Percentiles rank a stretch among this genome's conserved stretches.
Evolutionary conservation across 2,113 vertebrate species (phyloP).

Genomic region (Callopanchax toddi): DNA sequence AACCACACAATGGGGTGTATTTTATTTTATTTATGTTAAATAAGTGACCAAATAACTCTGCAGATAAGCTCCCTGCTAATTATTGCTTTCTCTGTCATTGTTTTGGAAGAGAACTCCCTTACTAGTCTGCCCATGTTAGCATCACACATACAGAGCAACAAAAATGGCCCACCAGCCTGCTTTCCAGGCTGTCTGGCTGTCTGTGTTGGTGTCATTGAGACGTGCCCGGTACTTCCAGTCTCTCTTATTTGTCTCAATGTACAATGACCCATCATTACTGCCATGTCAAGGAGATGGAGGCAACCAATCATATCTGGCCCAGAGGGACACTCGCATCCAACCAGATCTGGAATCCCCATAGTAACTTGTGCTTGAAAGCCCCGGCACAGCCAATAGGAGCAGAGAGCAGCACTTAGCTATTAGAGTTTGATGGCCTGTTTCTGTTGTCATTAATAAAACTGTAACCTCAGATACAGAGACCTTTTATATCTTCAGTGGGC

Average conservation of each 20-base stretch:
- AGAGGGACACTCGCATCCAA: constrained; percentile 54
- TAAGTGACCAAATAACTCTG: neutral
- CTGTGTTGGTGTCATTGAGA: constrained; percentile 74
- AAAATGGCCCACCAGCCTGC: constrained; percentile 26
- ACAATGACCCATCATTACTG: constrained; percentile 73
- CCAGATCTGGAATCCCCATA: constrained; percentile 66
- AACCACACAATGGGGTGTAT: neutral
- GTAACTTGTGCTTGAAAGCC: constrained; percentile 69
- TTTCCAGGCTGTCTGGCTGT: constrained; percentile 52
- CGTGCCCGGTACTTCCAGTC: constrained; percentile 61
- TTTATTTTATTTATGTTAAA: neutral
- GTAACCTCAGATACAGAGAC: constrained; percentile 56
- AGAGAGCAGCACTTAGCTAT: constrained; percentile 53
- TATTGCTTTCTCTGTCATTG: neutral
- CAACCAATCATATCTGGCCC: constrained; percentile 68
- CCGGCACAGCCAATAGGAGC: constrained; percentile 59
- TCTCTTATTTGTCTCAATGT: constrained; percentile 64
- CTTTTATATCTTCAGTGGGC: constrained; percentile 39
- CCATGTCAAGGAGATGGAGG: constrained; percentile 76
- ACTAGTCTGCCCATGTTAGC: constrained; percentile 36
- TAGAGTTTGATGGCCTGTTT: constrained; percentile 72
- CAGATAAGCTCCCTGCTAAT: neutral
- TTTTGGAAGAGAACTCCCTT: constrained; percentile 31
- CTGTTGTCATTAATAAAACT: constrained; percentile 74
- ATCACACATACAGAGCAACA: constrained; percentile 44